A percentile compares a stretch with the other conserved stretches of the same genome.
Evolutionary conservation across 2,797 vertebrate genomes (phyloP).

Genomic region (Eremophila alpestris): DNA sequence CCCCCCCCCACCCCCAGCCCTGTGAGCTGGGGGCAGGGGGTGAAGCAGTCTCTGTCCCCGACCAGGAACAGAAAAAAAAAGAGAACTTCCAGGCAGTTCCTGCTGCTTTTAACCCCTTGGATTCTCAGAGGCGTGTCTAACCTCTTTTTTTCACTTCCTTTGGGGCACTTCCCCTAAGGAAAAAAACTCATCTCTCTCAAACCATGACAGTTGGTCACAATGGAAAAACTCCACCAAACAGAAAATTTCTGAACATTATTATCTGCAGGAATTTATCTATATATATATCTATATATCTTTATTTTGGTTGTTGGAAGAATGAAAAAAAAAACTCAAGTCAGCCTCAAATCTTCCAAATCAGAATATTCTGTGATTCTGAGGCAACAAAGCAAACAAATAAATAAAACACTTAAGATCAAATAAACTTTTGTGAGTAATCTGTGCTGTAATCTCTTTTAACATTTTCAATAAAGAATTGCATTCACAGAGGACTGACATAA

Average conservation of each 20-base stretch:
- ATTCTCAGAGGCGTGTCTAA: too few relatives aligned
- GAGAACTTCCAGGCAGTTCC: too few relatives aligned
- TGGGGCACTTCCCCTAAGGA: too few relatives aligned
- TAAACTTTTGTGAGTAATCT: rapidly evolving
- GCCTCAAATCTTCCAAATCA: background rate
- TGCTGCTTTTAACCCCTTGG: too few relatives aligned
- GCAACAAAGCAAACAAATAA: background rate
- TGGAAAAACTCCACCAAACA: background rate
- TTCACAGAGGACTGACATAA: background rate
- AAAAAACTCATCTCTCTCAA: too few relatives aligned
- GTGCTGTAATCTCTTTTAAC: background rate
- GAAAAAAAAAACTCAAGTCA: background rate
- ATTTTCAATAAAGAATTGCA: background rate
- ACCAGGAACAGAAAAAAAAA: too few relatives aligned
- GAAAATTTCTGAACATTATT: background rate
- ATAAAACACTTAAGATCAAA: background rate
- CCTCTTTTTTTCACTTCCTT: too few relatives aligned
- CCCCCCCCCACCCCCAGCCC: too few relatives aligned
- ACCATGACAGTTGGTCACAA: background rate
- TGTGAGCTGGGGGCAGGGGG: too few relatives aligned
- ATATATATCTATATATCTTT: background rate
- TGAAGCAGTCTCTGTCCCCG: too few relatives aligned
- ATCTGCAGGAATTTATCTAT: background rate
- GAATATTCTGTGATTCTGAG: background rate
- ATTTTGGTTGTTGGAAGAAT: background rate